Evolutionary conservation across 2,888 invertebrate genomes (phyloP).

Genomic region (Dendrolimus pini): DNA sequence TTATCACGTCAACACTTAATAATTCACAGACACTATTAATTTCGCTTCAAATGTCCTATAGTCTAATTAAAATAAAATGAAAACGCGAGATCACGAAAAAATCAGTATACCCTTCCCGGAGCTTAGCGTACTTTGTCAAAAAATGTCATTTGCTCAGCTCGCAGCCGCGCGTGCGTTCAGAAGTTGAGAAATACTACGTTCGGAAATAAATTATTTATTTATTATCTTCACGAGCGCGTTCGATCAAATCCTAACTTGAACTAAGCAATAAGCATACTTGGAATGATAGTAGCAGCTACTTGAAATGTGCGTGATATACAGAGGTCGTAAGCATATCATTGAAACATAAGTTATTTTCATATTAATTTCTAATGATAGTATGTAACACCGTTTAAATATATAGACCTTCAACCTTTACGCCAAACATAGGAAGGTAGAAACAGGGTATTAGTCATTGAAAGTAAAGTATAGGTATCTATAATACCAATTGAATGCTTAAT

Average conservation of each 20-base stretch:
- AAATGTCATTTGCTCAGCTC: conserved; percentile 1
- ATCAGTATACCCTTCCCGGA: no score
- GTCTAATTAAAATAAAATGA: background rate
- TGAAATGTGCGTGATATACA: no score
- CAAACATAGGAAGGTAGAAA: no score
- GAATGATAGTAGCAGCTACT: no score
- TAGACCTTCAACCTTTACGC: no score
- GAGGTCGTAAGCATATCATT: no score
- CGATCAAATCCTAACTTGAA: conserved; percentile 10
- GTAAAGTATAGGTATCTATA: no score
- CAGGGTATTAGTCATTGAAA: no score
- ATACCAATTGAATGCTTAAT: no score
- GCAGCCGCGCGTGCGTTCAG: conserved; percentile 32
- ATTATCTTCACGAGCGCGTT: conserved; percentile 8
- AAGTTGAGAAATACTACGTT: conserved; percentile 21
- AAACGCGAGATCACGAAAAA: background rate
- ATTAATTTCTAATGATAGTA: no score
- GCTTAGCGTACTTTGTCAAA: conserved; percentile 25
- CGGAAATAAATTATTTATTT: conserved; percentile 10
- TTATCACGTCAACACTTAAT: conserved; percentile 43
- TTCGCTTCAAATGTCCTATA: conserved; percentile 7
- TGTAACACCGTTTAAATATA: no score
- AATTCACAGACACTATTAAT: conserved; percentile 32
- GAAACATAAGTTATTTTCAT: no score
- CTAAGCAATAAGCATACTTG: conserved; percentile 4